Evolutionary conservation across 2,888 invertebrate species (phyloP), one percentile per base, ranked within the genome.

Genomic region (Sarcophaga subvicina): DNA sequence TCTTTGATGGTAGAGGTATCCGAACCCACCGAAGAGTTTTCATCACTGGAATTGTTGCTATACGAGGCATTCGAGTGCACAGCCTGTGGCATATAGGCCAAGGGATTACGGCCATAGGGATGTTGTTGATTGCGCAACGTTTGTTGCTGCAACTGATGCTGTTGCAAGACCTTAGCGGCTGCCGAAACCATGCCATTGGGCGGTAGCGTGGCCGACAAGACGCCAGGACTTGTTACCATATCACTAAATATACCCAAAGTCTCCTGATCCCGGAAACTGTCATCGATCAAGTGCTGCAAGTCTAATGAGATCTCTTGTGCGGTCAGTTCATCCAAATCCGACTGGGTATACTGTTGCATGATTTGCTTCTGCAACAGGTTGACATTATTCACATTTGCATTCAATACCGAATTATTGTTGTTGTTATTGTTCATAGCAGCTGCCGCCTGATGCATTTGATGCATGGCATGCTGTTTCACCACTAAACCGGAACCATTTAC

Each of bases 231-330:
- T 84, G 94, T 96, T 27, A 98, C 94, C 92, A 98, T 97, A 92
- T 98, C 98, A 90, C 96, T 96, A 93, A 98, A 96, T 64, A 98
- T 94, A 59, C 97, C 97, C 93, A 95, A 94, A 3, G 95, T 94
- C 91, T 95, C 95, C 91, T 95, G 95, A 90, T 98, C 97, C 90
- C 96, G 96, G 94, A 98, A 98, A 94, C 98, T 97, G 93, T 98
- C 98, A 94, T 98, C 98, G 92, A 98, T 98, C 91, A 98, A 95
- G 93, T 97, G 97, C 92, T 98, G 98, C 89, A 98, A 94, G 92
- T 98, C 98, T 91, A 98, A 94, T 89, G 98, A 97, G 93, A 98
- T 98, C 94, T 98, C 98, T 89, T 98, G 97, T 83, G 97, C 97
- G 93, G 98, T 98, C 91, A 98, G 95, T 93, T 98, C 98, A 92